These are phyloP conservation scores for Carollia perspicillata DNA, from an alignment of 2,113 vertebrate species.

Conservation along the genomic window DNA sequence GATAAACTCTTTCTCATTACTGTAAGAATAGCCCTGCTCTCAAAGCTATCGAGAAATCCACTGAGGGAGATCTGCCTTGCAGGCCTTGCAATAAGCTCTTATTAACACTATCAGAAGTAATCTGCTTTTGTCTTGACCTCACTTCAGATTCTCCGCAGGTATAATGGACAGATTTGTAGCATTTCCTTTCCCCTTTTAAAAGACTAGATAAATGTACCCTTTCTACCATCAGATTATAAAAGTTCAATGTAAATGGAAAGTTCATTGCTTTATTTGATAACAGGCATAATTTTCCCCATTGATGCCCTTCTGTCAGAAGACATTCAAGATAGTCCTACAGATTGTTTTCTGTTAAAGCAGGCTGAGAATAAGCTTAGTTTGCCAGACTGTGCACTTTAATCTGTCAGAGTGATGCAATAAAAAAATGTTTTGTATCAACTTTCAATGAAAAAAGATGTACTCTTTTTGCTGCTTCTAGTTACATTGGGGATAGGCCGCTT, in stretches of 20 bases:
- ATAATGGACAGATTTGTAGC: constrained; percentile 68
- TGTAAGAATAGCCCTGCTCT: constrained; percentile 67
- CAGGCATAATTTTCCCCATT: constrained; percentile 50
- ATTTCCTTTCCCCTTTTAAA: constrained; percentile 63
- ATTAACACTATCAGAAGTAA: constrained; percentile 73
- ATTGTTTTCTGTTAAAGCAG: constrained; percentile 38
- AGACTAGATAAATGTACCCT: constrained; percentile 64
- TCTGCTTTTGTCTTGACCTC: constrained; percentile 75
- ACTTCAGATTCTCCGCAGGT: constrained; percentile 68
- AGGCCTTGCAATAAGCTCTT: constrained; percentile 69
- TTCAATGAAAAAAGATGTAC: neutral
- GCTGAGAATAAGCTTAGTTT: constrained; percentile 62
- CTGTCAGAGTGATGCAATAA: constrained; percentile 1
- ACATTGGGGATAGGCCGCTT: neutral
- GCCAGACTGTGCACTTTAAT: constrained; percentile 26
- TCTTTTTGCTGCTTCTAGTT: neutral
- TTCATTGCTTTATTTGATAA: constrained; percentile 65
- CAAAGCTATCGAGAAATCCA: constrained; percentile 55
- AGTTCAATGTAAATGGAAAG: constrained; percentile 70
- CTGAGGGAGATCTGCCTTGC: constrained; percentile 50
- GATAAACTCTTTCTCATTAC: constrained; percentile 74
- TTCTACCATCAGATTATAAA: constrained; percentile 65
- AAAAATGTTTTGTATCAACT: neutral
- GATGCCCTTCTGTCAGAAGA: constrained; percentile 48
- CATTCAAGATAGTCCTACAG: neutral